These are phyloP conservation scores for Drosophila kambysellisi DNA, from an alignment of 2,888 invertebrate species.

Conservation along the genomic window DNA sequence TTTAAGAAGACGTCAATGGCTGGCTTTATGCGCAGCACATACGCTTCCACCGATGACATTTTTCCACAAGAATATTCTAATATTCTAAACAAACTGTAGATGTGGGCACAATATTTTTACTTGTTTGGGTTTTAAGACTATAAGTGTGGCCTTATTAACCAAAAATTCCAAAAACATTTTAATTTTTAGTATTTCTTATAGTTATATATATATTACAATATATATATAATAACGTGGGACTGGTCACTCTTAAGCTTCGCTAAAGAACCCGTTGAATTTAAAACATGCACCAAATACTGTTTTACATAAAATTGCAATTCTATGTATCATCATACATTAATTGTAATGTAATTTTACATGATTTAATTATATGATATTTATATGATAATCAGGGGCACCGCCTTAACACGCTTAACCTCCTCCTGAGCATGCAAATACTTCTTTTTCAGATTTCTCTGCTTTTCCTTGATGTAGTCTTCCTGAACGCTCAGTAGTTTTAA, in stretches of 20 bases:
- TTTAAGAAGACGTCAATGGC: constrained; percentile 80
- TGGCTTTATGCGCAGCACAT: constrained; percentile 80
- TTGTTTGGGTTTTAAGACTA: background rate
- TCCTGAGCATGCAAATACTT: constrained; percentile 99
- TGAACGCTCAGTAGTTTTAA: constrained; percentile 98
- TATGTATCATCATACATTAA: background rate
- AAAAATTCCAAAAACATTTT: background rate
- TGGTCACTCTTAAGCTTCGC: background rate
- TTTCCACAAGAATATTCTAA: constrained; percentile 1
- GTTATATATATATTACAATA: no score
- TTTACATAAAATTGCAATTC: background rate
- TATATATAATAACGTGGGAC: background rate
- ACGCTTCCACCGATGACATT: constrained; percentile 79
- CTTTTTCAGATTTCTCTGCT: constrained; percentile 98
- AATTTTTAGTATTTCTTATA: no score
- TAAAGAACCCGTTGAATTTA: background rate
- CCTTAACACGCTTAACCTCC: no score
- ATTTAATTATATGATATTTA: constrained; percentile 80
- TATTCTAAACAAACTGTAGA: constrained; percentile 12
- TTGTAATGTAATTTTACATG: background rate
- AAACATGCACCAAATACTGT: background rate
- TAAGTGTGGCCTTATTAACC: background rate
- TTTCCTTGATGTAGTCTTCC: constrained; percentile 99
- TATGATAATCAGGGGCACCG: no score
- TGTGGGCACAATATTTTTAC: background rate